Conservation (phyloP, 1,140 invertebrate species). For the Monochamus saltuarius region DNA sequence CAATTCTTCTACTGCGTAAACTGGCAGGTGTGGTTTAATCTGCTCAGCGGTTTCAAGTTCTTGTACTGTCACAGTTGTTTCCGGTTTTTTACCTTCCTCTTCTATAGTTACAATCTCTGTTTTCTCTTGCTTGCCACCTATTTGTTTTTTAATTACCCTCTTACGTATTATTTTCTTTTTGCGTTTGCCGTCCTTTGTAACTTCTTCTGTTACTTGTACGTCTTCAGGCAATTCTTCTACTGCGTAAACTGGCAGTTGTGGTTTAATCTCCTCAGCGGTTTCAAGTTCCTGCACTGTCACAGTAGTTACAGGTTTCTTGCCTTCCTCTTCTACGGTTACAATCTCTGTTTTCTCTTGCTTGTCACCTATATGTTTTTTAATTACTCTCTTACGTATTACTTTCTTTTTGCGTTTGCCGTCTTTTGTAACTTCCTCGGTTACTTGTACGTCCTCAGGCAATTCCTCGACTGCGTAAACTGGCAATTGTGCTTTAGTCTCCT, state of each 20-base stretch:
- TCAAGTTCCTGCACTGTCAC: slow-evolving; percentile 43
- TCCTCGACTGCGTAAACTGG: too few species aligned
- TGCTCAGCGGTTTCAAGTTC: slow-evolving; percentile 35
- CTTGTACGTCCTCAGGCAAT: too few species aligned
- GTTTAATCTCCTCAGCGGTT: slow-evolving; percentile 26
- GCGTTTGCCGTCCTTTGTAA: slow-evolving; percentile 13
- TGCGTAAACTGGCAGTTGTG: slow-evolving; percentile 16
- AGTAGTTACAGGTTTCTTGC: slow-evolving; percentile 31
- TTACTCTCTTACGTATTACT: slow-evolving; percentile 42
- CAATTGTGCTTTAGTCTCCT: slow-evolving; percentile 34
- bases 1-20: slow-evolving; percentile 31
- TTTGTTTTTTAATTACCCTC: slow-evolving; percentile 36
- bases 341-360: slow-evolving; percentile 47
- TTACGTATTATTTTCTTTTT: slow-evolving; percentile 35
- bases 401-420: slow-evolving; percentile 44
- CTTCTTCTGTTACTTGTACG: slow-evolving; percentile 39
- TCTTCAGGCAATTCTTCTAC: slow-evolving; percentile 50
- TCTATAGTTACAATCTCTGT: slow-evolving; percentile 45
- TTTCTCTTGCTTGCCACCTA: slow-evolving; percentile 40
- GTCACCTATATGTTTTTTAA: slow-evolving; percentile 44
- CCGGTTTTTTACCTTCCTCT: slow-evolving; percentile 40
- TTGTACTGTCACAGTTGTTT: slow-evolving; percentile 33
- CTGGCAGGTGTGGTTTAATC: background rate
- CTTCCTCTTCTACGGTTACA: slow-evolving; percentile 41
- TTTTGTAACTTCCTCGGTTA: slow-evolving; percentile 44